Base-by-base conservation (phyloP, 2,113 vertebrate genomes). In the Numida meleagris region DNA sequence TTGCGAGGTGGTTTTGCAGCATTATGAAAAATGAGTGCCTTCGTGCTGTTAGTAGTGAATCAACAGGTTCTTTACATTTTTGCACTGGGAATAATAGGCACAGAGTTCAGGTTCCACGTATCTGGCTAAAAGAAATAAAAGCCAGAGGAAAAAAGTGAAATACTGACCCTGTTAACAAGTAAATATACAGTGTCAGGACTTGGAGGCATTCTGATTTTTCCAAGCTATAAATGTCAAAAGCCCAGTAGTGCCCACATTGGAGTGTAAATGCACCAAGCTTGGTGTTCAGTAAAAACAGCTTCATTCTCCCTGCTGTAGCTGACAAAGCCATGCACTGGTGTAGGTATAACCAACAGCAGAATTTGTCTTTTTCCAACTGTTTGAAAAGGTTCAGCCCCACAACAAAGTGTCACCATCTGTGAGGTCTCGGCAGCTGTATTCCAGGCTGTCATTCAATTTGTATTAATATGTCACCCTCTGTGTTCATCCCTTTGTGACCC, bases 401-500 rank as follows among this genome's bases (percentile, higher is more conserved):
- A 62, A 86, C 65, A n/a, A 95, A 80, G 63, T 21, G 42, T 67
- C 85, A 71, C 72, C 88, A 63, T 71, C 87, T 86, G 89, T 63
- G 82, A 93, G 75, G 34, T 57, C 65, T 77, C 34, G 57, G 93
- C 95, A 96, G 87, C 91, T 86, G 87, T 65, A 86, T 80, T 91
- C 61, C 94, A 88, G 85, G 72, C 48, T 48, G 76, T 63, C 81
- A 7, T 85, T 94, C 82, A 50, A 42, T 78, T 87, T 34, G 63
- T 80, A 36, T 80, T 80, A 51, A 55, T 94, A 55, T 17, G 63
- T 89, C 84, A 50, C 71, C 53, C 63, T 91, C 81, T 76, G 58
- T 24, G 61, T 8, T 50, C 75, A 70, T 36, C 76, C 65, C 57
- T 67, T 86, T 88, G 82, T 94, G 75, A 29, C 68, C 12, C 40